phyloP scores from a whole-genome alignment of 2,888 invertebrate genomes.

The Chymomyza procnemis region DNA sequence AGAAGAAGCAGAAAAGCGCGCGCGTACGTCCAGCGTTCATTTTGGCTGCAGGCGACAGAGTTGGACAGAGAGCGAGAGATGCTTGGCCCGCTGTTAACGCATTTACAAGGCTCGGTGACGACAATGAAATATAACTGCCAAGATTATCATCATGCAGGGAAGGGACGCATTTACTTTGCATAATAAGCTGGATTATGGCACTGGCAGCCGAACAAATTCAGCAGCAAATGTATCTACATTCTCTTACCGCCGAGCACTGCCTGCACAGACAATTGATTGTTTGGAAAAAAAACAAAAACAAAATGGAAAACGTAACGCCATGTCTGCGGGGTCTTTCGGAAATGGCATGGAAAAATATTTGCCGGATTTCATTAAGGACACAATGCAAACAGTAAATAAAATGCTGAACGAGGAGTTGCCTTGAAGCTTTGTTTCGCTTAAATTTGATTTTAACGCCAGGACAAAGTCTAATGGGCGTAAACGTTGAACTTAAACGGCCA shows the following conservation, averaged over 20 bases:
- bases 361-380: constrained; percentile 45
- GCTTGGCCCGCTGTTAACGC: constrained; percentile 62
- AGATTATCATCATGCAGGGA: constrained; percentile 53
- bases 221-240: neutral
- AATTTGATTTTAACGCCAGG: constrained; percentile 31
- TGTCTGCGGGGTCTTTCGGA: constrained; percentile 2
- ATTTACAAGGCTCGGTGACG: constrained; percentile 63
- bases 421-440: neutral
- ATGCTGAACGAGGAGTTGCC: neutral
- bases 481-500: neutral
- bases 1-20: too few species aligned
- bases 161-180: constrained; percentile 62
- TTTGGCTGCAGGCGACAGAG: neutral
- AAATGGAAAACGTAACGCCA: too few species aligned
- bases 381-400: constrained; percentile 38
- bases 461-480: neutral
- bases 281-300: too few species aligned
- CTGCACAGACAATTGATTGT: constrained; percentile 65
- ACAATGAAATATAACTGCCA: constrained; percentile 64
- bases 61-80: neutral
- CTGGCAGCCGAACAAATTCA: neutral
- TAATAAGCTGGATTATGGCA: constrained; percentile 68
- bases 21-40: neutral
- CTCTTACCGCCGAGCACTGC: too few species aligned
- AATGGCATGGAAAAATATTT: constrained; percentile 61